phyloP scores from a whole-genome alignment of 2,888 invertebrate genomes.

The Itoplectis maculator region DNA sequence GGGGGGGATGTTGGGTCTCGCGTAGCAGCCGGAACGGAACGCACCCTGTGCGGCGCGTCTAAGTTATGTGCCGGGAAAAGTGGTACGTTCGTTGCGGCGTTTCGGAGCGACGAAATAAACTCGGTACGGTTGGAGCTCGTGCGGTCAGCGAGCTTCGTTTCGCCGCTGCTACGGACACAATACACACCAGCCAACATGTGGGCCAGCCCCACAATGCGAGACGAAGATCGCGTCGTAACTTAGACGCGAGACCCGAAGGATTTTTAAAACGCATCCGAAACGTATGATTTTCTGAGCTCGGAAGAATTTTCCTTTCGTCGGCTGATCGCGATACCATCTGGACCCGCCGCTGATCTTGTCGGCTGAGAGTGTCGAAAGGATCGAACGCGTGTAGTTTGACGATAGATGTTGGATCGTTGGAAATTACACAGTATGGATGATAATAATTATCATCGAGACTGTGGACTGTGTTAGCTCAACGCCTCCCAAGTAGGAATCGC shows the following conservation, averaged over 20 bases:
- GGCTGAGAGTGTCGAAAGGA: constrained; percentile 20
- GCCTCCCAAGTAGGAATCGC: too few relatives aligned
- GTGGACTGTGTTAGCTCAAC: too few relatives aligned
- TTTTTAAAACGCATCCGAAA: constrained; percentile 48
- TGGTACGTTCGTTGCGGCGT: constrained; percentile 61
- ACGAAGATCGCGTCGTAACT: constrained; percentile 38
- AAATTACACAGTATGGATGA: constrained; percentile 7
- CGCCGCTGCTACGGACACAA: constrained; percentile 64
- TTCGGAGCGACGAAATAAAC: constrained; percentile 8
- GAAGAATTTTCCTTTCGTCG: constrained; percentile 58
- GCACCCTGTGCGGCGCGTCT: constrained; percentile 59
- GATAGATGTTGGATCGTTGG: constrained; percentile 8
- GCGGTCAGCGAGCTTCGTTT: constrained; percentile 52
- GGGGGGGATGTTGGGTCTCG: constrained; percentile 1
- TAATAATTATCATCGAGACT: neutral
- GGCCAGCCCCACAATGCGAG: constrained; percentile 56
- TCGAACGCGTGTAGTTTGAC: constrained; percentile 15
- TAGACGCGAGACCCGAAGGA: too few relatives aligned
- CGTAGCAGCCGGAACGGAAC: constrained; percentile 24
- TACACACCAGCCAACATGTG: too few relatives aligned
- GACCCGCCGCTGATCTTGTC: constrained; percentile 4
- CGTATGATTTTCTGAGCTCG: constrained; percentile 24
- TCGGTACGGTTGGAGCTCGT: constrained; percentile 55
- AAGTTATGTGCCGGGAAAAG: constrained; percentile 77
- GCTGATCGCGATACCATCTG: constrained; percentile 57